Conservation (phyloP, 2,888 invertebrate genomes). For the Andrena fulva region DNA sequence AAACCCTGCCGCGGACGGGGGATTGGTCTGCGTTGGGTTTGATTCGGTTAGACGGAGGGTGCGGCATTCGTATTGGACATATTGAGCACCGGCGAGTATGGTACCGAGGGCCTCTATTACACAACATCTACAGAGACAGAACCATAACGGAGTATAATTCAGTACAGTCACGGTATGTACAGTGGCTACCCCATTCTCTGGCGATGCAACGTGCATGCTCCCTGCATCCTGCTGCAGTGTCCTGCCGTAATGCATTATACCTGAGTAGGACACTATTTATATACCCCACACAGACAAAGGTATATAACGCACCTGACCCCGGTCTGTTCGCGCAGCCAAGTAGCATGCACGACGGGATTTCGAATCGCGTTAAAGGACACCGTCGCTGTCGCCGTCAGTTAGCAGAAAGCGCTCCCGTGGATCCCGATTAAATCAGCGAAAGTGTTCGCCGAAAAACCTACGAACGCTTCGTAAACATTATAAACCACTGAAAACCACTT, state of each 20-base stretch:
- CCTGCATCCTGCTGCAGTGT: conserved; percentile 75
- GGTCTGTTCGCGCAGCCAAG: conserved; percentile 41
- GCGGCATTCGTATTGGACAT: conserved; percentile 74
- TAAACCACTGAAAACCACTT: neutral
- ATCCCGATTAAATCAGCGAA: neutral
- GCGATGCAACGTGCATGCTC: conserved; percentile 74
- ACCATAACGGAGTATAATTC: conserved; percentile 82
- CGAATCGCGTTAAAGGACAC: conserved; percentile 72
- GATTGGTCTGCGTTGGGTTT: conserved; percentile 50
- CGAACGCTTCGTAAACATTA: neutral
- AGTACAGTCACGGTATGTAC: conserved; percentile 80
- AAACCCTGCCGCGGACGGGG: conserved; percentile 27
- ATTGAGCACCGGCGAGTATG: conserved; percentile 73
- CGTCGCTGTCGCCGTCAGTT: conserved; percentile 3
- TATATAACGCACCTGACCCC: conserved; percentile 70
- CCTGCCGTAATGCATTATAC: conserved; percentile 79
- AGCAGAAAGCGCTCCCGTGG: neutral
- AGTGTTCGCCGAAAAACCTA: neutral
- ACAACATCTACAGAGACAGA: conserved; percentile 75
- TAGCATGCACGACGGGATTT: conserved; percentile 63
- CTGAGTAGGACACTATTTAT: conserved; percentile 76
- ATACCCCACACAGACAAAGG: conserved; percentile 63
- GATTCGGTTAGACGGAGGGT: conserved; percentile 72
- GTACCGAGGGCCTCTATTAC: conserved; percentile 63
- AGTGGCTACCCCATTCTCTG: conserved; percentile 77